Evolutionary conservation across 2,888 invertebrate species (phyloP), one percentile per base, ranked within the genome.

Genomic region (Limnephilus marmoratus): DNA sequence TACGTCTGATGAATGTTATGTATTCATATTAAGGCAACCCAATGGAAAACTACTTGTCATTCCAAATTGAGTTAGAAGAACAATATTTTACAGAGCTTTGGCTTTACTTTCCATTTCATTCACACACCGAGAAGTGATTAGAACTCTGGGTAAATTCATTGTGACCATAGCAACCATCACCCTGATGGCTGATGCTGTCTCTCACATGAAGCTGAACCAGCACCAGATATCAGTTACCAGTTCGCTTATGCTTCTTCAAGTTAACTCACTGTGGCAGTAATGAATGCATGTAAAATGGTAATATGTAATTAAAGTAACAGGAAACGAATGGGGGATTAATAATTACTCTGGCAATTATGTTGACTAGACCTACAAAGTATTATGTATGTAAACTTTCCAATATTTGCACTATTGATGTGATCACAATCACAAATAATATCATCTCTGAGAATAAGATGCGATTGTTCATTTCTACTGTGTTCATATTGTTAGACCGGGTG

Each of bases 1-100:
- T 86, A 86, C 86, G 45, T 86, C 37, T 45, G 86, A 86, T 86
- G 86, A 86, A 49, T 86, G 86, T 86, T 68, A 68, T 68, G 68
- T 68, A 68, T 68, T 68, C 24, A 68, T 68, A n/a, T 68, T 86
- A 86, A 86, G 86, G 86, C 86, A 49, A 86, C 15, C 86, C 86
- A 86, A 45, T 41, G 86, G 86, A 85, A 49, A 86, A 86, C 86
- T 86, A 37, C 31, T 31, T 31, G 24, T 68, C 68, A n/a, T 68
- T 68, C 68, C 68, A 68, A 68, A 68, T 68, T 68, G 68, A 68
- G 68, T 7, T 68, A 68, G 24, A 68, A 68, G 18, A 68, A 68
- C 68, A 24, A 68, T 68, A 68, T 68, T 68, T 68, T 68, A 68
- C 68, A 68, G 24, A 68, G 68, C 68, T 68, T 68, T 68, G 68